Base-by-base conservation (phyloP, 2,113 vertebrate genomes). In the Jacana jacana region DNA sequence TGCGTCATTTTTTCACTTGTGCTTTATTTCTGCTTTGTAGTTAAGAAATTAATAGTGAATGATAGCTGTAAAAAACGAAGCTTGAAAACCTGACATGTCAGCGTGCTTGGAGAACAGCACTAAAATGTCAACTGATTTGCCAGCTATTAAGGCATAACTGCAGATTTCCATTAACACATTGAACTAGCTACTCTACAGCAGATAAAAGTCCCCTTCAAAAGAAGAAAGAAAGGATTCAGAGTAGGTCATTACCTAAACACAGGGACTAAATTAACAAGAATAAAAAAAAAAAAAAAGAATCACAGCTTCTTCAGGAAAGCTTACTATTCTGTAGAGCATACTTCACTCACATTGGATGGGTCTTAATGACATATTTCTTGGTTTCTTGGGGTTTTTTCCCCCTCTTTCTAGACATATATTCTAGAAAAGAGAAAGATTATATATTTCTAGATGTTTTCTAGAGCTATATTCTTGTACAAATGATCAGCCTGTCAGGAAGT, bases 91-190 rank as follows among this genome's bases (percentile, higher is more conserved):
- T 91, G 73, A 85, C 72, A 46, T 79, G 51, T 83, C 44, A 39
- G 77, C 0, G 0, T 91, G 37, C 72, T 96, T 61, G 2, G 2
- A 87, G 86, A 91, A 81, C 39, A 71, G 52, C 61, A 92, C 72
- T 91, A 85, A 96, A 89, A 86, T 4, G 20, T 94, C 61, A 91
- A 52, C 77, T 77, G 88, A 58, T 94, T 81, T 96, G 75, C 57
- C 80, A 89, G 69, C 72, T 93, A 65, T 91, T 94, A 85, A 91
- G 70, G 66, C 70, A 66, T 8, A 73, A 82, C 86, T 80, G 63
- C 57, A 72, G 66, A 82, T 96, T 96, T 95, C 81, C 89, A 96
- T 97, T 97, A 96, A 85, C 96, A 96, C 91, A 60, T 93, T 87
- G 77, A 66, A 66, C 63, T 61, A 42, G 17, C 54, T 87, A 25